Evolutionary conservation across 2,888 invertebrate species (phyloP).

Genomic region (Notodonta ziczac): DNA sequence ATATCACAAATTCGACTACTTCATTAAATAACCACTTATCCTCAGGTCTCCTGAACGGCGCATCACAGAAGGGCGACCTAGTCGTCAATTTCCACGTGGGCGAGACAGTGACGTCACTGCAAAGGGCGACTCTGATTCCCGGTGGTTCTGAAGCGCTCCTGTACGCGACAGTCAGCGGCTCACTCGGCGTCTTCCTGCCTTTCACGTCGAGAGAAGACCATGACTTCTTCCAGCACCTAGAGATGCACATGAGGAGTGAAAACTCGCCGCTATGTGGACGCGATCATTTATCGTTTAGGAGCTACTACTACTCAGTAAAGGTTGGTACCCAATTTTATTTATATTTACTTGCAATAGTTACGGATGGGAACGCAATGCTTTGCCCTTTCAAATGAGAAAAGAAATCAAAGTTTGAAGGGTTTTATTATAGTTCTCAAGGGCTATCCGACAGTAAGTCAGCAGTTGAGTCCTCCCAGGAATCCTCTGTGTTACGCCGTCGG

Average conservation of each 20-base stretch:
- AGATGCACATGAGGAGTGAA: constrained; percentile 99
- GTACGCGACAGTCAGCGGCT: constrained; percentile 97
- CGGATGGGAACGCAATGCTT: no score
- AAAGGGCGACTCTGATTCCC: constrained; percentile 97
- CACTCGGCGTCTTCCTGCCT: constrained; percentile 96
- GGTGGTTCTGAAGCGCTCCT: constrained; percentile 98
- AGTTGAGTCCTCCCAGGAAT: constrained; percentile 44
- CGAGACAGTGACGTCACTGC: constrained; percentile 97
- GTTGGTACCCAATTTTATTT: constrained; percentile 68
- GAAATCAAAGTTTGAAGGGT: constrained; percentile 39
- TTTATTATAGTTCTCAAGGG: no score
- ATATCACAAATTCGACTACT: background rate
- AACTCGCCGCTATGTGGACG: constrained; percentile 98
- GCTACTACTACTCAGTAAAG: constrained; percentile 98
- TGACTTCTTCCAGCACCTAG: constrained; percentile 99
- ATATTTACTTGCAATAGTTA: no score
- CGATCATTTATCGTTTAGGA: constrained; percentile 98
- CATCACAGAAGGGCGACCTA: constrained; percentile 98
- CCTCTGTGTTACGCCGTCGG: constrained; percentile 78
- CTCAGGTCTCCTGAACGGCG: constrained; percentile 95
- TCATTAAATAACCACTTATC: constrained; percentile 17
- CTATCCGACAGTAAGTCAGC: constrained; percentile 77
- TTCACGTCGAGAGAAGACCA: constrained; percentile 98
- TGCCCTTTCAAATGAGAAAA: background rate
- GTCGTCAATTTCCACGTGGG: constrained; percentile 97